Evolutionary conservation across 2,888 invertebrate genomes (phyloP), one percentile per base, ranked within the genome.

Genomic region (Nipponacmea schrenckii): DNA sequence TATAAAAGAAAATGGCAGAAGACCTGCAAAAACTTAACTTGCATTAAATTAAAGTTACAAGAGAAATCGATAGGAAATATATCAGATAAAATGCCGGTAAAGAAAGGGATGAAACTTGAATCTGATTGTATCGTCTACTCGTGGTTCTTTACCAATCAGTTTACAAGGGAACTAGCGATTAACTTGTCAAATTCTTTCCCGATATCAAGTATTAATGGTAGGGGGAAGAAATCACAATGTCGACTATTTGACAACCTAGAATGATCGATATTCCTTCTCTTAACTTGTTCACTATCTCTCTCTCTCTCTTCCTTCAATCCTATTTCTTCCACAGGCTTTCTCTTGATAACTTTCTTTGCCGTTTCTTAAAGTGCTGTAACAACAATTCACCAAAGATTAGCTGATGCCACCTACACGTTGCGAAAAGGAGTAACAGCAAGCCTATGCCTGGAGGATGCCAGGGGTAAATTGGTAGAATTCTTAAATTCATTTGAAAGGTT

Each of bases 81-180:
- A 39, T 39, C 39, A 39, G 39, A 39, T 39, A 39, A 39, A 56
- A 24, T 20, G 56, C 24, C 56, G 20, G 24, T 56, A 56, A 56
- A 56, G 56, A 56, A 24, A 14, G 24, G 56, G 24, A 56, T 56
- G 56, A 56, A 56, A 56, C 24, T 56, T 56, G 24, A 56, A 56
- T 24, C 56, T 56, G 10, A 24, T 56, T 56, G 20, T 24, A 14
- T 56, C 56, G 56, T 56, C 56, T 56, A 20, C 10, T 24, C 39
- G 14, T 24, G 24, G 56, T 24, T 24, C 24, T 24, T 56, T 56
- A 56, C 24, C 56, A 56, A 56, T 56, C 56, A 56, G 20, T 56
- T 56, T 56, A 56, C 56, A 56, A 56, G 56, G 56, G 56, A 56
- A 24, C 56, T 56, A 56, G 56, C 56, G 56, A 56, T 56, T 56